Evolutionary conservation across 2,888 invertebrate genomes (phyloP).

Genomic region (Brachyptera risi): DNA sequence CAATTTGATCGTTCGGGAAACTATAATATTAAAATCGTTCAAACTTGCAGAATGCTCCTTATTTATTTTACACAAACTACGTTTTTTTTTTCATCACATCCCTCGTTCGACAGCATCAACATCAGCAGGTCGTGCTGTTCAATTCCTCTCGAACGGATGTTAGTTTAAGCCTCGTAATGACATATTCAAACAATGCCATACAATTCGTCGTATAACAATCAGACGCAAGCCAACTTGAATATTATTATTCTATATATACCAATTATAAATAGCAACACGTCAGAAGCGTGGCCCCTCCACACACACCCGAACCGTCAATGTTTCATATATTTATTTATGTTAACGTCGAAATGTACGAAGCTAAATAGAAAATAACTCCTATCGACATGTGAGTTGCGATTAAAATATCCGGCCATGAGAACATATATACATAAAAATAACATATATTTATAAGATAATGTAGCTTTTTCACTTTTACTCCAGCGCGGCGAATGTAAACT

Average conservation of each 20-base stretch:
- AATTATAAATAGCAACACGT: slow-evolving; percentile 1
- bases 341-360: not conserved
- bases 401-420: slow-evolving; percentile 7
- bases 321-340: slow-evolving; percentile 7
- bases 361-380: too few relatives aligned
- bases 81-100: too few relatives aligned
- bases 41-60: too few relatives aligned
- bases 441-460: not conserved
- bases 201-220: not conserved
- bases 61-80: too few relatives aligned
- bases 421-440: slow-evolving; percentile 4
- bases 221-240: not conserved
- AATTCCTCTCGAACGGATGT: too few relatives aligned
- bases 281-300: not conserved
- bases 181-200: not conserved
- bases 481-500: not conserved
- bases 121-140: too few relatives aligned
- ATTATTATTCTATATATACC: not conserved
- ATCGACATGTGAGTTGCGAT: not conserved
- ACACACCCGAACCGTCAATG: slow-evolving; percentile 1
- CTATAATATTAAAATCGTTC: too few relatives aligned
- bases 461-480: not conserved
- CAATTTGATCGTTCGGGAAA: too few relatives aligned
- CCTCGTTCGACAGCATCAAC: too few relatives aligned
- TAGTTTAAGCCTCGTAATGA: too few relatives aligned